Conservation (phyloP, 2,888 invertebrate genomes). For the Germaria angustata region DNA sequence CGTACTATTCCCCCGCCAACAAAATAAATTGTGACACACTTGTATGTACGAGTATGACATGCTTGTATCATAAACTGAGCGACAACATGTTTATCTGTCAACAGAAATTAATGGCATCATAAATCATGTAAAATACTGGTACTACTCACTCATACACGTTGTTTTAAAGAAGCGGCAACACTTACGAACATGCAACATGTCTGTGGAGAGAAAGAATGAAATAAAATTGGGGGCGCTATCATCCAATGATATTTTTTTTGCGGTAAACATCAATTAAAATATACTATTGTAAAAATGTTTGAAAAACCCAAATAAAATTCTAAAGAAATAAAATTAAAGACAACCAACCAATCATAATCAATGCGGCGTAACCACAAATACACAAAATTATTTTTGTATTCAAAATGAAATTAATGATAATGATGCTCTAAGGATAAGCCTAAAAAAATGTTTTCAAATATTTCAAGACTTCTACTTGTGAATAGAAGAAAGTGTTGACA, state of each 20-base stretch:
- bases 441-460: slow-evolving; percentile 10
- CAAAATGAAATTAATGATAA: slow-evolving; percentile 51
- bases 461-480: slow-evolving; percentile 28
- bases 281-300: slow-evolving; percentile 70
- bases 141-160: neutral
- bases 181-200: slow-evolving; percentile 29
- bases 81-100: slow-evolving; percentile 78
- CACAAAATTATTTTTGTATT: slow-evolving; percentile 47
- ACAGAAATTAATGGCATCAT: slow-evolving; percentile 79
- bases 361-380: slow-evolving; percentile 73
- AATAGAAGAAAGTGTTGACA: slow-evolving; percentile 72
- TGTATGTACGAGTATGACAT: slow-evolving; percentile 26
- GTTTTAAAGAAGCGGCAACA: slow-evolving; percentile 51
- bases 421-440: slow-evolving; percentile 23
- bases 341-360: slow-evolving; percentile 76
- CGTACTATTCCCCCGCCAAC: neutral
- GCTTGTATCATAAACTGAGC: slow-evolving; percentile 65
- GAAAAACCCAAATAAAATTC: slow-evolving; percentile 46
- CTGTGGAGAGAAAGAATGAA: slow-evolving; percentile 51
- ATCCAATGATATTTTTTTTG: slow-evolving; percentile 57
- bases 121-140: slow-evolving; percentile 75
- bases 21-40: slow-evolving; percentile 33
- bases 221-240: slow-evolving; percentile 68
- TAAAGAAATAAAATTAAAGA: slow-evolving; percentile 45
- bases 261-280: slow-evolving; percentile 76